Evolutionary conservation across 2,888 invertebrate genomes (phyloP), one percentile per base, ranked within the genome.

Genomic region (Lasioglossum vierecki): DNA sequence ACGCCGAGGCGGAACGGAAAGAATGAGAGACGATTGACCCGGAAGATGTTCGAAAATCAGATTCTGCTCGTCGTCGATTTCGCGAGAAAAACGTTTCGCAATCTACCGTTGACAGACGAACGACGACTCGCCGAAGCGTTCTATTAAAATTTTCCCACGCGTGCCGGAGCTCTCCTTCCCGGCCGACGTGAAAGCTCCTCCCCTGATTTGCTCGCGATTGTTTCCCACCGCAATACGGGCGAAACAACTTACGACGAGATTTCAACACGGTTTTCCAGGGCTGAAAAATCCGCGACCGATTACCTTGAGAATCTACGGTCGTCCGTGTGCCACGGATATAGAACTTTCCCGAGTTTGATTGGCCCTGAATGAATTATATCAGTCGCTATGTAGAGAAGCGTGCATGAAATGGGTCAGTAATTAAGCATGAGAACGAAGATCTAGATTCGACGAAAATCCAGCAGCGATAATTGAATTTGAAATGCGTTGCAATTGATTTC

Each of bases 341-440:
- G 84, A 84, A 85, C 66, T 85, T 85, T 68, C 76, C 79, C 49
- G 85, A 85, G 84, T 85, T 84, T 84, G 84, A 85, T 84, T 85
- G 79, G 84, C 76, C 80, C 63, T 80, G 85, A 84, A 85, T 85
- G 84, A 84, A 84, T 85, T 79, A 85, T 84, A 72, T 39, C 79
- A 30, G 57, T 49, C 11, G 71, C 76, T 60, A 46, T 39, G 79
- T 39, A 39, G 74, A 57, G 76, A 63, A 66, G 74, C 75, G 79
- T 84, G 79, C 85, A 49, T 68, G 79, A 85, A 85, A 85, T 84
- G 84, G 84, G 85, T 80, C 84, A 85, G 84, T 85, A 85, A 85
- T 85, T 85, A 85, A 85, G 72, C 85, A 84, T 76, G 76, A 76
- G 75, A 84, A 66, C 57, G 76, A 76, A 74, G 84, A 83, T 84